Conservation (phyloP, 1,140 invertebrate genomes). For the Drosophila asahinai region DNA sequence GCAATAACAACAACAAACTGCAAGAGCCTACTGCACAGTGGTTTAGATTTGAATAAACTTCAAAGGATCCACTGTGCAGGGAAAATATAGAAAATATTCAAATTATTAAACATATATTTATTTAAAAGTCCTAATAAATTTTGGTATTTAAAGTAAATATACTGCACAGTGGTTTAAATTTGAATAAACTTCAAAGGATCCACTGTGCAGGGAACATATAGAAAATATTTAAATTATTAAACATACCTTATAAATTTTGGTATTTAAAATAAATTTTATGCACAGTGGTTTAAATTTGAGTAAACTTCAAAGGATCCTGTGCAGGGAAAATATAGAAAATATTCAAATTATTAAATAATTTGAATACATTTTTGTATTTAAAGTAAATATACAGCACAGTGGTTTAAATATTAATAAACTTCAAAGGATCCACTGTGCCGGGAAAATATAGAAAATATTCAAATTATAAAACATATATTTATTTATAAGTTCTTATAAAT, state of each 20-base stretch:
- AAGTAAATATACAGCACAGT: too few relatives aligned
- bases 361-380: too few relatives aligned
- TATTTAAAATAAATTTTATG: too few relatives aligned
- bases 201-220: background rate
- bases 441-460: background rate
- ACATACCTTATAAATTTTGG: background rate
- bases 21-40: constrained; percentile 20
- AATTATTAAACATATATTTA: background rate
- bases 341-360: too few relatives aligned
- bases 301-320: background rate
- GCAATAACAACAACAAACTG: constrained; percentile 7
- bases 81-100: background rate
- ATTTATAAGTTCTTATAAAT: too few relatives aligned
- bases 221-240: background rate
- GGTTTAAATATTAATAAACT: too few relatives aligned
- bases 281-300: constrained; percentile 7
- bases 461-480: background rate
- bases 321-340: background rate
- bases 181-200: too few relatives aligned
- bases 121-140: too few relatives aligned
- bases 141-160: too few relatives aligned
- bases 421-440: background rate
- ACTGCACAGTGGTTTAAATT: too few relatives aligned
- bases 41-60: background rate
- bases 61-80: background rate